Evolutionary conservation across 2,113 vertebrate species (phyloP).

Genomic region (Psettodes erumei): DNA sequence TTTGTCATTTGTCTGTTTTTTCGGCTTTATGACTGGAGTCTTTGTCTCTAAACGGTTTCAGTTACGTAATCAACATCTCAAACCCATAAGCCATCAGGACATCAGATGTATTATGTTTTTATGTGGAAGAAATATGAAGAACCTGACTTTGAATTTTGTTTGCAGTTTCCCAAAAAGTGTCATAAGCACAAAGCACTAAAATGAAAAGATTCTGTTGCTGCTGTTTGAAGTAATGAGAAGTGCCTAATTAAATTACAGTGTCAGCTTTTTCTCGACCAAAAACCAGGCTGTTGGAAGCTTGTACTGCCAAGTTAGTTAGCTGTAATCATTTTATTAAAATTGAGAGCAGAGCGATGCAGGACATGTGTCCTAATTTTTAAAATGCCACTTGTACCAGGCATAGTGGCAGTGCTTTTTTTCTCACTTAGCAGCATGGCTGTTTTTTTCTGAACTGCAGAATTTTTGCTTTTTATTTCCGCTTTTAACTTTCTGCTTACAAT

Average conservation of each 20-base stretch:
- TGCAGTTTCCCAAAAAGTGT: no score
- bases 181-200: no score
- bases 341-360: not conserved
- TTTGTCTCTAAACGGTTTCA: no score
- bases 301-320: not conserved
- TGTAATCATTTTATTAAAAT: not conserved
- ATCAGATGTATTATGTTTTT: not conserved
- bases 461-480: not conserved
- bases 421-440: not conserved
- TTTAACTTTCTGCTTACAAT: not conserved
- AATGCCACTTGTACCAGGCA: not conserved
- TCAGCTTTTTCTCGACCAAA: not conserved
- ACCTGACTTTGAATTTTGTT: not conserved
- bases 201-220: not conserved
- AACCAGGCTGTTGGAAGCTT: not conserved
- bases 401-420: not conserved
- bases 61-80: not conserved
- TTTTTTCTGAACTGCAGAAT: not conserved
- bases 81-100: not conserved
- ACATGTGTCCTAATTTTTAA: not conserved
- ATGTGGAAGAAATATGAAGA: not conserved
- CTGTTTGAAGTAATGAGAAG: not conserved
- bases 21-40: no score
- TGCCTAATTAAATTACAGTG: not conserved
- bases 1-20: no score